Base-by-base conservation (phyloP, 1,140 invertebrate species). In the Diploscapter pachys region DNA sequence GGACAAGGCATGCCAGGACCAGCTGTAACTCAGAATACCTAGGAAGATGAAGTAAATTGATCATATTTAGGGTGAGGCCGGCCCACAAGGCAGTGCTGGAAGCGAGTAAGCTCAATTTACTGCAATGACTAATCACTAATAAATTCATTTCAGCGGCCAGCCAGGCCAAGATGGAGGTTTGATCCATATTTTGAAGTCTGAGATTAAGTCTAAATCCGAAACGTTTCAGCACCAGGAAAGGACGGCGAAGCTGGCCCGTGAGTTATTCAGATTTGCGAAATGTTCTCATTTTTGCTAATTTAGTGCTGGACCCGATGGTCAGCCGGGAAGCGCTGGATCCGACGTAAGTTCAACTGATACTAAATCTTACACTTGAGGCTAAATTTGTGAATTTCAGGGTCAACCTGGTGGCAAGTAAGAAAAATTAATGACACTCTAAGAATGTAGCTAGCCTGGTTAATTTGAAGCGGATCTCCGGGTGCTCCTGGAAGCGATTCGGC, bases 401-500 rank as follows among this genome's bases (percentile, higher is more conserved):
- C 66, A 68, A 2, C 57, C 57, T 31, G 57, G 57, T 31, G 71
- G 71, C 63, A 13, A 61, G 65, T 52, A 72, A 64, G 71, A 63
- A 72, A 61, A 61, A 63, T 61, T 63, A 48, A 63, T 61, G 65
- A 54, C 59, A 49, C 61, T 63, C 56, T 61, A 63, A 72, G 65
- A 64, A 31, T 61, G 65, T 48, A 63, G 71, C 63, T 54, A 63
- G 31, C 56, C 65, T 31, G 73, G 73, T 63, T 61, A 55, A 13
- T 69, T 69, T 54, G 74, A 69, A 75, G 61, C 63, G 9, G 57
- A 11, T 59, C 13, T 13, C 13, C 57, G 9, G 57, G 9, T 13
- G 31, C 57, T 59, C 57, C 61, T 69, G 74, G 74, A 71, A 52
- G 65, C 63, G 74, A 75, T 48, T 67, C 74, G 13, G 74, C 74